Percentiles rank a stretch among this genome's conserved stretches.
Conservation (phyloP, 2,888 invertebrate genomes). For the Caenorhabditis sinica region DNA sequence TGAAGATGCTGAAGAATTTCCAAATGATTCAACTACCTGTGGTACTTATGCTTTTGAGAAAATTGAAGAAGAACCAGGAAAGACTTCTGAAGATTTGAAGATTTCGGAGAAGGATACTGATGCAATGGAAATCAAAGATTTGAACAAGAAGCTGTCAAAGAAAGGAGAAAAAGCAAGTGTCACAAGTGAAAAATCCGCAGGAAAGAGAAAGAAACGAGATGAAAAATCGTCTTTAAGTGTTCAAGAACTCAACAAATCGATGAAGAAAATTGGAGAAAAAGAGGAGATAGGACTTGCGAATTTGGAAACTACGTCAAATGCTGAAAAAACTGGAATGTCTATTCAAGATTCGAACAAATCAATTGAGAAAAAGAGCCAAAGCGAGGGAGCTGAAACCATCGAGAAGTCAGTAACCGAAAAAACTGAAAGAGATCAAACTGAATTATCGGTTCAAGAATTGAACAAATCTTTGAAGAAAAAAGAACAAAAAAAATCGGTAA, state of each 20-base stretch:
- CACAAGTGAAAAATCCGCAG: neutral
- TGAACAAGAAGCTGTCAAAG: conserved; percentile 61
- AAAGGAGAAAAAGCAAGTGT: conserved; percentile 26
- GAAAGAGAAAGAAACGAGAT: neutral
- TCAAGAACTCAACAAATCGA: conserved; percentile 35
- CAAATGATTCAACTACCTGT: conserved; percentile 43
- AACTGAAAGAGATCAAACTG: conserved; percentile 20
- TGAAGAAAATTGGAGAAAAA: conserved; percentile 30
- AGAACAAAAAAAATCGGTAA: neutral
- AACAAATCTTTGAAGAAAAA: conserved; percentile 52
- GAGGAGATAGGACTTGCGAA: neutral
- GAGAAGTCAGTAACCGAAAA: neutral
- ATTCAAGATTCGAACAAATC: conserved; percentile 30
- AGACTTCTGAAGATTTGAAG: conserved; percentile 36
- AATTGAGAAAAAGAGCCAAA: conserved; percentile 26
- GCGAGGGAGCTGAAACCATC: conserved; percentile 20
- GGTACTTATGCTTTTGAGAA: conserved; percentile 40
- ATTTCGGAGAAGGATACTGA: conserved; percentile 40
- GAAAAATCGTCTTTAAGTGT: conserved; percentile 26
- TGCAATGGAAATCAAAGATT: conserved; percentile 37
- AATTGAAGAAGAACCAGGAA: conserved; percentile 47
- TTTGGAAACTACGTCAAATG: neutral
- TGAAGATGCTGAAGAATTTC: conserved; percentile 37
- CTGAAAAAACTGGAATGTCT: conserved; percentile 10
- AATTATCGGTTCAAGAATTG: conserved; percentile 29